Percentiles rank a stretch among this genome's conserved stretches.
Evolutionary conservation across 2,113 vertebrate species (phyloP).

Genomic region (Acinonyx jubatus): DNA sequence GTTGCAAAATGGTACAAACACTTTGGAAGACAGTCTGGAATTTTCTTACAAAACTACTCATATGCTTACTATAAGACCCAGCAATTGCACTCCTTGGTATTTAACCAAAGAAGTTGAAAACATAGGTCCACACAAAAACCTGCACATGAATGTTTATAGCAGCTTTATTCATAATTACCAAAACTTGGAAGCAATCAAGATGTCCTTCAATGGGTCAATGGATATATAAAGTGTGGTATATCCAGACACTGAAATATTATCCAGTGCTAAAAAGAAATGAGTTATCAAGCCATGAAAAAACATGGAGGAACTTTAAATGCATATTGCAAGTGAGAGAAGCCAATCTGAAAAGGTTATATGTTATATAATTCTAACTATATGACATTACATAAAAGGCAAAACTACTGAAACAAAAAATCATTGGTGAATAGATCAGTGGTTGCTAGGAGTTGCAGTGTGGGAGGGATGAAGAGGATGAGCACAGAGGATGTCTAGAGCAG

Average conservation of each 20-base stretch:
- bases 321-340: background rate
- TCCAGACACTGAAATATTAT: background rate
- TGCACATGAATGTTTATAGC: background rate
- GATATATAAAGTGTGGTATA: background rate
- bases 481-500: background rate
- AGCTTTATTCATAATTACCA: background rate
- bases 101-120: background rate
- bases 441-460: background rate
- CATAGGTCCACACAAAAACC: background rate
- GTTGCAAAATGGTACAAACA: background rate
- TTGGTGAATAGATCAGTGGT: background rate
- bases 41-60: background rate
- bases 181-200: background rate
- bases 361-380: background rate
- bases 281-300: background rate
- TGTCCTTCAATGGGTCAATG: background rate
- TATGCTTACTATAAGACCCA: background rate
- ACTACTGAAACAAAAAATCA: background rate
- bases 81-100: background rate
- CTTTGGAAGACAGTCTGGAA: background rate
- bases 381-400: background rate
- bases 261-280: background rate
- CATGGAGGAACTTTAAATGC: background rate
- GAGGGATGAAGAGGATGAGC: background rate
- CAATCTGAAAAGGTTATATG: background rate